Conservation (phyloP, 2,113 vertebrate genomes). For the Tylochromis polylepis region DNA sequence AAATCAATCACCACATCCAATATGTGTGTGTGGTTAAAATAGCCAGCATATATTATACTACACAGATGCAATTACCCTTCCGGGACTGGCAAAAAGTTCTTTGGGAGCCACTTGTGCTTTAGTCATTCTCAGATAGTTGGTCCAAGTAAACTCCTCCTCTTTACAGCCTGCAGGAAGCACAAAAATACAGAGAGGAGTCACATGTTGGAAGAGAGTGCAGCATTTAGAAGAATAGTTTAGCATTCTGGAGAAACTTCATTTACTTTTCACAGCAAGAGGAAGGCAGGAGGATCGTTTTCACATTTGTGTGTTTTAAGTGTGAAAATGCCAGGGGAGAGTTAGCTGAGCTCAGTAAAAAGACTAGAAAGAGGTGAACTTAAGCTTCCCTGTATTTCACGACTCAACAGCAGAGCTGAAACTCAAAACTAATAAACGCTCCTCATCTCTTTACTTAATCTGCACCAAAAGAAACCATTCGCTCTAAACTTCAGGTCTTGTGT, state of each 20-base stretch:
- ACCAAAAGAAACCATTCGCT: not conserved
- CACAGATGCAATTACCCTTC: slow-evolving; percentile 68
- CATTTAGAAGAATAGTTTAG: not conserved
- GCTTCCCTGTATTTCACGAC: not conserved
- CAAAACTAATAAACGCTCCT: not conserved
- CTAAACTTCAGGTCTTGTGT: not conserved
- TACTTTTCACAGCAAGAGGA: not conserved
- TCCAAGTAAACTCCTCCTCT: slow-evolving; percentile 97
- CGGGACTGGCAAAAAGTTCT: slow-evolving; percentile 85
- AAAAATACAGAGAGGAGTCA: not conserved
- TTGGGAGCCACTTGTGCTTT: slow-evolving; percentile 92
- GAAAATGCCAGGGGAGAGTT: not conserved
- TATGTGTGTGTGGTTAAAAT: not conserved
- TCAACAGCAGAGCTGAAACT: not conserved
- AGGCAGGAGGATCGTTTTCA: not conserved
- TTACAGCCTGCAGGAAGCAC: slow-evolving; percentile 82
- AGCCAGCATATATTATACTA: not conserved
- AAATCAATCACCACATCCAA: not conserved
- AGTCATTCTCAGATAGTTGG: slow-evolving; percentile 88
- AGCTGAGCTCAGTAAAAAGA: not conserved
- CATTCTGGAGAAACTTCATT: not conserved
- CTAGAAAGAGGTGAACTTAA: not conserved
- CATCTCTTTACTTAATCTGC: not conserved
- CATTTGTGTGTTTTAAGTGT: not conserved
- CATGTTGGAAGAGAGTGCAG: not conserved